Conservation (phyloP, 2,888 invertebrate genomes). For the Trissolcus japonicus region DNA sequence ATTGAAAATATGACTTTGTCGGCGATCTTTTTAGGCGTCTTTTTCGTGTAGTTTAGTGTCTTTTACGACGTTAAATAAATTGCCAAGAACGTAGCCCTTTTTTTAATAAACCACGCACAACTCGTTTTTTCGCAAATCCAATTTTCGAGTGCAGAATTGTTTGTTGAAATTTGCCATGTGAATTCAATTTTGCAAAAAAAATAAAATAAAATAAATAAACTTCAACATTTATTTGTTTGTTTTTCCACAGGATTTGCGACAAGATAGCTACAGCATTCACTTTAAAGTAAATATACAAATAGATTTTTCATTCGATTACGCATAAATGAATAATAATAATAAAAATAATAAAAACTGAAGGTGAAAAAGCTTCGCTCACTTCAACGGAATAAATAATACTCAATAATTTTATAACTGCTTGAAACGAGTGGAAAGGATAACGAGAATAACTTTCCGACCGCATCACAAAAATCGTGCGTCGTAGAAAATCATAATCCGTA, state of each 20-base stretch:
- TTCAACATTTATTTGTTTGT: too few relatives aligned
- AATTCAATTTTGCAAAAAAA: conserved; percentile 8
- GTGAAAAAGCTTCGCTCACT: too few relatives aligned
- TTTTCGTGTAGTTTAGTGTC: conserved; percentile 36
- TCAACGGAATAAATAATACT: too few relatives aligned
- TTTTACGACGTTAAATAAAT: conserved; percentile 16
- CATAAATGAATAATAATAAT: too few relatives aligned
- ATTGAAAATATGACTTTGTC: conserved; percentile 33
- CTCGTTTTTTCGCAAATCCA: conserved; percentile 8
- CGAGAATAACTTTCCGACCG: conserved; percentile 1
- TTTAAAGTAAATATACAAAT: too few relatives aligned
- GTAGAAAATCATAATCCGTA: conserved; percentile 36
- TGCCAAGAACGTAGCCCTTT: not conserved
- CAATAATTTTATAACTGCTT: too few relatives aligned
- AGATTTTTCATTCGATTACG: too few relatives aligned
- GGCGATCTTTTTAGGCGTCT: conserved; percentile 20
- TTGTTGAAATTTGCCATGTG: conserved; percentile 7
- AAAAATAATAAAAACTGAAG: too few relatives aligned
- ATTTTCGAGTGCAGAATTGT: conserved; percentile 23
- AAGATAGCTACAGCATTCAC: too few relatives aligned
- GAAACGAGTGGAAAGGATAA: not conserved
- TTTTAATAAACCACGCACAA: conserved; percentile 14
- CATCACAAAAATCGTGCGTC: conserved; percentile 10
- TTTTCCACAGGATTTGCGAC: too few relatives aligned
- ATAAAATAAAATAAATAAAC: too few relatives aligned